Conservation (phyloP, 2,797 vertebrate genomes). For the Cyprinodon diabolis region DNA sequence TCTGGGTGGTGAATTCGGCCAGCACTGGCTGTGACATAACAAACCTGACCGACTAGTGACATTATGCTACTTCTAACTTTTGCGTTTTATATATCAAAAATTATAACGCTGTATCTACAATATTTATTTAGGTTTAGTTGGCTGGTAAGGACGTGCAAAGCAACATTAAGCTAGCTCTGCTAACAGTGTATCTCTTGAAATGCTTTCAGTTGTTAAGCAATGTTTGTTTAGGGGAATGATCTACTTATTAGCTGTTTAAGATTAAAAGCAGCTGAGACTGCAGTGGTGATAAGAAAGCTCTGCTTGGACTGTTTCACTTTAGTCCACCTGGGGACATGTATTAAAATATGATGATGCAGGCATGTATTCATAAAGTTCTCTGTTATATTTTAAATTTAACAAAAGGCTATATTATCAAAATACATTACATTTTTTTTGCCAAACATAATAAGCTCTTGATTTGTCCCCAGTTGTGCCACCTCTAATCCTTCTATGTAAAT, state of each 20-base stretch:
- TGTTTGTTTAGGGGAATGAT: constrained; percentile 16
- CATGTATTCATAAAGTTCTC: neutral
- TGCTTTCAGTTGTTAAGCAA: constrained; percentile 37
- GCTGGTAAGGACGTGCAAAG: constrained; percentile 8
- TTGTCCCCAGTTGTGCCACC: too few species aligned
- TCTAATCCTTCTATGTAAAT: neutral
- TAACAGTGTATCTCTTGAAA: constrained; percentile 54
- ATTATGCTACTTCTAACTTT: neutral
- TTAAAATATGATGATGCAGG: neutral
- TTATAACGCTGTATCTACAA: too few species aligned
- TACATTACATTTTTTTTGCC: neutral
- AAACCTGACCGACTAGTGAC: constrained; percentile 4
- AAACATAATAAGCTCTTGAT: neutral
- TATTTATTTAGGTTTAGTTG: neutral
- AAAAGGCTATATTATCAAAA: neutral
- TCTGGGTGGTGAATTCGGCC: constrained; percentile 30
- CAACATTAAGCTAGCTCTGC: constrained; percentile 43
- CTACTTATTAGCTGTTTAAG: neutral
- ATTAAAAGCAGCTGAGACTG: constrained; percentile 2
- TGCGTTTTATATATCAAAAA: neutral
- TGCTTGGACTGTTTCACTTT: neutral
- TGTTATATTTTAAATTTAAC: neutral
- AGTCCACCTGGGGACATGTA: neutral
- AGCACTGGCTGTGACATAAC: constrained; percentile 55
- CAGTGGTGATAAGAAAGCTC: neutral